These are phyloP conservation scores for Tachysurus fulvidraco DNA, from an alignment of 2,113 vertebrate genomes.

Conservation along the genomic window DNA sequence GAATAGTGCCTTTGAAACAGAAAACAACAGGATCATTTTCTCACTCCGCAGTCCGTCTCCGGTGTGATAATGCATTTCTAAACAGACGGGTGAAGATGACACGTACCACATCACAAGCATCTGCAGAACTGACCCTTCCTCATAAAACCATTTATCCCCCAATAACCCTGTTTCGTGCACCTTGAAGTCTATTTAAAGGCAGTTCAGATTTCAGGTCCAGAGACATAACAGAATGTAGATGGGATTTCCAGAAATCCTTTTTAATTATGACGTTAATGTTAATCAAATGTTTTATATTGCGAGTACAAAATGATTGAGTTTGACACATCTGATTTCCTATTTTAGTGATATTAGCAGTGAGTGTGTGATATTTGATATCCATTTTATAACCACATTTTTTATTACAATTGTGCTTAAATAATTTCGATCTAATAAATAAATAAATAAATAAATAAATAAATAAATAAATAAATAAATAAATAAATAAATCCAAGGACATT, in stretches of 20 bases:
- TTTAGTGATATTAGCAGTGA: too few species aligned
- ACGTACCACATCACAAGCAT: not conserved
- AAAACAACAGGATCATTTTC: slow-evolving; percentile 46
- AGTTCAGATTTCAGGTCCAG: not conserved
- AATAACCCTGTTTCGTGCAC: slow-evolving; percentile 6
- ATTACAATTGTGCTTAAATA: not conserved
- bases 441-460: too few species aligned
- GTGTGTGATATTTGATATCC: not conserved
- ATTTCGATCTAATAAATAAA: too few species aligned
- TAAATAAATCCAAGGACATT: not conserved
- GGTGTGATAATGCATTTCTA: slow-evolving; percentile 35
- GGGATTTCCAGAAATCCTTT: slow-evolving; percentile 25
- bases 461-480: too few species aligned
- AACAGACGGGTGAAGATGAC: not conserved
- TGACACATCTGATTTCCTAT: not conserved
- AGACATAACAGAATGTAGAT: slow-evolving; percentile 33
- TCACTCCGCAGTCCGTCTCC: slow-evolving; percentile 2
- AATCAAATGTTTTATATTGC: slow-evolving; percentile 30
- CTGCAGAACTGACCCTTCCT: slow-evolving; percentile 14
- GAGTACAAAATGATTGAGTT: slow-evolving; percentile 11
- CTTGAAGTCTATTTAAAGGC: not conserved
- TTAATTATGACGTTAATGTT: slow-evolving; percentile 35
- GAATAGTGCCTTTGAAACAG: slow-evolving; percentile 7
- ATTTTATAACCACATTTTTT: not conserved
- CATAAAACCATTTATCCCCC: slow-evolving; percentile 25